Percentiles rank a stretch among this genome's conserved stretches.
Conservation (phyloP, 2,113 vertebrate species). For the Varanus salvator region DNA sequence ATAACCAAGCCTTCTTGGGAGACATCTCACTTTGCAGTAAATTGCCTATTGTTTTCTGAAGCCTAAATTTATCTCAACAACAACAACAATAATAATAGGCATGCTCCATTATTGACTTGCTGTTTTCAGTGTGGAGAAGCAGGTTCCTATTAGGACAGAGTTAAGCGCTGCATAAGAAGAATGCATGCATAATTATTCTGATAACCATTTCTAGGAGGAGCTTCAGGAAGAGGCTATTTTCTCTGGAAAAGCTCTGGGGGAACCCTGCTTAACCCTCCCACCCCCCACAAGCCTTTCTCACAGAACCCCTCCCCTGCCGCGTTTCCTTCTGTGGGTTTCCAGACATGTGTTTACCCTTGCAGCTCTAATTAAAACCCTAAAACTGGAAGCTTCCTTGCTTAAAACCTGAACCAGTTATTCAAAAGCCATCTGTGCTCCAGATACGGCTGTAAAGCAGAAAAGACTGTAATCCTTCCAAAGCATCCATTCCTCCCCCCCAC, state of each 20-base stretch:
- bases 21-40: background rate
- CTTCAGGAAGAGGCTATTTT: background rate
- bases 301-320: background rate
- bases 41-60: background rate
- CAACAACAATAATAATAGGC: too few species aligned
- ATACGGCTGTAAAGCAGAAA: slow-evolving; percentile 64
- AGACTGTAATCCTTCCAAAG: slow-evolving; percentile 63
- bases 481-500: slow-evolving; percentile 57
- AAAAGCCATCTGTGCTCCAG: slow-evolving; percentile 52
- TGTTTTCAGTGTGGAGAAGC: background rate
- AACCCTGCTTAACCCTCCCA: background rate
- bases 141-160: background rate
- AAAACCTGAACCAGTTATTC: slow-evolving; percentile 65
- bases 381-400: slow-evolving; percentile 39
- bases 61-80: background rate
- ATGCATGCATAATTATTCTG: background rate
- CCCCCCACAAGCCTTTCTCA: background rate
- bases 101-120: background rate
- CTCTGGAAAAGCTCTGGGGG: background rate
- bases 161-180: too few species aligned
- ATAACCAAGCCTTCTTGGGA: background rate
- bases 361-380: slow-evolving; percentile 23
- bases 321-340: background rate
- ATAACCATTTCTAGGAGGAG: background rate
- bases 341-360: slow-evolving; percentile 16